phyloP scores from a whole-genome alignment of 1,140 invertebrate genomes.

The Tetramorium simillimum region DNA sequence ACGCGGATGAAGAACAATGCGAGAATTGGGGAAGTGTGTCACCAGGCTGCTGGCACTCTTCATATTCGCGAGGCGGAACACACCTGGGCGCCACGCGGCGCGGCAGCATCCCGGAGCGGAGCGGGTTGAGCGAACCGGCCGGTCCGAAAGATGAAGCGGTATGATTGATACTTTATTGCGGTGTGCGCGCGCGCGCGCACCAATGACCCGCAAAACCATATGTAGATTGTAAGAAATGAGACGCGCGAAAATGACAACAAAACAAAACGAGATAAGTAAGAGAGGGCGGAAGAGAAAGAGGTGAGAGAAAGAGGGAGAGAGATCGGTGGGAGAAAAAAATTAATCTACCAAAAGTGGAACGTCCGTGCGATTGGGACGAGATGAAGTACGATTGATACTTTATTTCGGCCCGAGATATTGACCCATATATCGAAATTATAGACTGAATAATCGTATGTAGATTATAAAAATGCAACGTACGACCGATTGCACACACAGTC shows the following conservation, averaged over 20 bases:
- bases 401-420: constrained; percentile 48
- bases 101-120: constrained; percentile 48
- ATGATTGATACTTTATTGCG: constrained; percentile 60
- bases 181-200: constrained; percentile 12
- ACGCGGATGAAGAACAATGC: constrained; percentile 72
- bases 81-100: constrained; percentile 64
- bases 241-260: constrained; percentile 55
- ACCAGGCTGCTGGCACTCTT: constrained; percentile 52
- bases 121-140: not conserved
- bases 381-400: constrained; percentile 60
- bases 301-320: not conserved
- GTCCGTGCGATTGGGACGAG: constrained; percentile 36
- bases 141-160: constrained; percentile 34
- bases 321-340: constrained; percentile 31
- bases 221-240: constrained; percentile 57
- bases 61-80: constrained; percentile 50
- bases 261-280: constrained; percentile 46
- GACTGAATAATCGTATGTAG: constrained; percentile 54
- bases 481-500: constrained; percentile 34
- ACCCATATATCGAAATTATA: constrained; percentile 60
- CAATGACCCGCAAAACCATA: constrained; percentile 54
- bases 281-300: not conserved
- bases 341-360: constrained; percentile 59
- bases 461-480: constrained; percentile 45
- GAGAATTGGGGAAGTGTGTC: constrained; percentile 79